Evolutionary conservation across 2,888 invertebrate species (phyloP).

Genomic region (Crematogaster levior): DNA sequence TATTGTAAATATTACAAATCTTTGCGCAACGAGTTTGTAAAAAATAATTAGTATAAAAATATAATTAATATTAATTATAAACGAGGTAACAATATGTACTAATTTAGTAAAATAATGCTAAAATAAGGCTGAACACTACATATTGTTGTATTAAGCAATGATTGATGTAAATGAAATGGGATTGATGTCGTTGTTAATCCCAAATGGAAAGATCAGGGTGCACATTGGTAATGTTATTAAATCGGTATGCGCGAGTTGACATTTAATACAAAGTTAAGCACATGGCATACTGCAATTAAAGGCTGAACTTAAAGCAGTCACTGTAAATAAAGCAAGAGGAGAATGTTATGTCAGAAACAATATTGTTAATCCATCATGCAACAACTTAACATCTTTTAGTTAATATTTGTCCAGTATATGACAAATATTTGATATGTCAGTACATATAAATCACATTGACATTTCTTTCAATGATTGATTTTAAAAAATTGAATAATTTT

Average conservation of each 20-base stretch:
- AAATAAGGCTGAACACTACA: constrained; percentile 25
- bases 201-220: not conserved
- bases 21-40: not conserved
- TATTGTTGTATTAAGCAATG: constrained; percentile 44
- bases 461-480: not conserved
- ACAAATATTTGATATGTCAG: constrained; percentile 6
- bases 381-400: constrained; percentile 18
- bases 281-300: constrained; percentile 84
- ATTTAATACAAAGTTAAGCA: constrained; percentile 69
- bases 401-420: constrained; percentile 20
- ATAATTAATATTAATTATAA: constrained; percentile 21
- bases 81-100: not conserved
- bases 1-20: constrained; percentile 21
- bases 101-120: constrained; percentile 11
- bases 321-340: constrained; percentile 80
- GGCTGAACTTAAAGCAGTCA: constrained; percentile 84
- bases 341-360: constrained; percentile 52
- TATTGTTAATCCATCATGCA: constrained; percentile 52
- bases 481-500: not conserved
- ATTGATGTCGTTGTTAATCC: constrained; percentile 48
- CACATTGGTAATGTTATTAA: constrained; percentile 31
- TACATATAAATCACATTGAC: constrained; percentile 9
- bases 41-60: constrained; percentile 34
- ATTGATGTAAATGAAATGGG: constrained; percentile 16
- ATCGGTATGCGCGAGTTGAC: not conserved